Base-by-base conservation (phyloP, 2,113 vertebrate genomes). In the Varanus salvator region DNA sequence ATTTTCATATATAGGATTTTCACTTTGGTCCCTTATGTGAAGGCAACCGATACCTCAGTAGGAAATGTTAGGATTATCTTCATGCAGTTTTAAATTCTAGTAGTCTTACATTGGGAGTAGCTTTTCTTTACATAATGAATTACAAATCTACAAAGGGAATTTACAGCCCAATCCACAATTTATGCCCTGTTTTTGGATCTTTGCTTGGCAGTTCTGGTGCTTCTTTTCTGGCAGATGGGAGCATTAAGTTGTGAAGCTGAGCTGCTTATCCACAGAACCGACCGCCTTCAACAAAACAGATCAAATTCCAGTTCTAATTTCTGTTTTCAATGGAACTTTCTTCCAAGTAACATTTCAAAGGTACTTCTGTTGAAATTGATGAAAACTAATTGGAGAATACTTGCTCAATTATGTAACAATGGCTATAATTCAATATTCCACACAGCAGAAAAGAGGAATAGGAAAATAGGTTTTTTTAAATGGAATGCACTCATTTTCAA, bases 1-100 rank as follows among this genome's bases (percentile, higher is more conserved):
- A 94, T 95, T 93, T 92, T 90, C 29, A 1, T 95, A 95, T 96
- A 34, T 95, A 31, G 48, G 44, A 64, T 94, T 89, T 80, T 89
- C 78, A 6, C 78, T 76, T 88, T 92, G 81, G 64, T 93, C 88
- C 8, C 25, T 95, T 90, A 0, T 72, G 48, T 86, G 64, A 80
- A 77, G 44, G 17, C 57, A 78, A 64, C 21, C 23, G 89, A 34
- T 92, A 85, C 84, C 87, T 92, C 88, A 68, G 77, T 92, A 69
- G 64, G 92, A 93, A 90, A 90, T 87, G 88, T 90, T 93, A 87
- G 87, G 85, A 92, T 23, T 80, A 1, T 84, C 69, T 8, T 34
- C 8, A 4, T n/a, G 38, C 38, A 50, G 27, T 86, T 75, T 68
- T 66, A 50, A 69, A 31, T 87, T 48, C 57, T 64, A 87, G 66